phyloP scores from a whole-genome alignment of 2,113 vertebrate species.

The Microcebus griseorufus region DNA sequence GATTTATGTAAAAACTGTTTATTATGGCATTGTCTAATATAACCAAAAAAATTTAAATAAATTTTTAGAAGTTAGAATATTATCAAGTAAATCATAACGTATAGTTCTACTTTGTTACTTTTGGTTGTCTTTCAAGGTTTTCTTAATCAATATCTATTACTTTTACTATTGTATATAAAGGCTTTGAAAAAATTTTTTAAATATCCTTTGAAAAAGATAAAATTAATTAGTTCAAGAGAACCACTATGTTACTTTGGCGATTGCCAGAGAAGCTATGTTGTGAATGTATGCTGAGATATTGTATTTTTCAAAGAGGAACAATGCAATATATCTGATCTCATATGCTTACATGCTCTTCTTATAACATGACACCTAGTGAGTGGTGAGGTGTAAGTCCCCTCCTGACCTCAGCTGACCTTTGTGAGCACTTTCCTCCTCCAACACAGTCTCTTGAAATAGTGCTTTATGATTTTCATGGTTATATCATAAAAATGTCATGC shows the following conservation, averaged over 20 bases:
- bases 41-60: not conserved
- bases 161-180: not conserved
- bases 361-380: no score
- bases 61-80: not conserved
- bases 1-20: not conserved
- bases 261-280: not conserved
- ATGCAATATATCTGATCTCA: not conserved
- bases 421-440: not conserved
- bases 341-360: not conserved
- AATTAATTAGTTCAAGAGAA: not conserved
- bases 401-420: not conserved
- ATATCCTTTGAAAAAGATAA: not conserved
- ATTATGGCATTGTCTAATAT: not conserved
- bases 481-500: not conserved
- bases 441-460: not conserved
- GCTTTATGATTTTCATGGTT: not conserved
- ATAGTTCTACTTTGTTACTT: not conserved
- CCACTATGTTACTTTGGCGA: not conserved
- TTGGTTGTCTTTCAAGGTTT: slow-evolving; percentile 1
- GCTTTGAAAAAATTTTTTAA: not conserved
- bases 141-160: not conserved
- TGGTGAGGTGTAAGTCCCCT: not conserved
- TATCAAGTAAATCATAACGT: not conserved
- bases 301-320: not conserved
- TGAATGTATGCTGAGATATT: not conserved